Conservation (phyloP, 2,888 invertebrate species). For the Himalopsyche kuldschensis region DNA sequence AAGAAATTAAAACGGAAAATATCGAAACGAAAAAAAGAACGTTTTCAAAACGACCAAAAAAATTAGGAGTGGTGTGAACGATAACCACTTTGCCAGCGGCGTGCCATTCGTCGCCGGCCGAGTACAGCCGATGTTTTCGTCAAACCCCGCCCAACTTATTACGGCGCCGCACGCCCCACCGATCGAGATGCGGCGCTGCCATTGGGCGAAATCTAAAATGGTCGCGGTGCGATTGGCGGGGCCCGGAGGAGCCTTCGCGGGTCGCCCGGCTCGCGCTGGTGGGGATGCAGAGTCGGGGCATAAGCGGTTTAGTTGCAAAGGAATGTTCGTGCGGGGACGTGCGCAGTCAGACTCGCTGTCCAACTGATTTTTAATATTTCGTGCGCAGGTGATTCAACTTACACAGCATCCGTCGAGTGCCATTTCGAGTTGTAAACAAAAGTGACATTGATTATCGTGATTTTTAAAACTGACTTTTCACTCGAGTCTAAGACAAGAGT, state of each 20-base stretch:
- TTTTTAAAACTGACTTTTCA: not conserved
- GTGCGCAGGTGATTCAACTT: not conserved
- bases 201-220: not conserved
- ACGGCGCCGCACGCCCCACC: not conserved
- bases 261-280: not conserved
- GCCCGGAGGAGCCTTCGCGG: not conserved
- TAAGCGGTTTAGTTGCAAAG: not conserved
- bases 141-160: not conserved
- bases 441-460: not conserved
- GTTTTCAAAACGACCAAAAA: not conserved
- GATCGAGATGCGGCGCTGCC: not conserved
- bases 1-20: not conserved
- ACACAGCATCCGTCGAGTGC: not conserved
- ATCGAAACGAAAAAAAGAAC: not conserved
- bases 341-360: not conserved
- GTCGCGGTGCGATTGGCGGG: not conserved
- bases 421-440: not conserved
- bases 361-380: not conserved
- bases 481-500: not conserved
- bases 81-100: not conserved
- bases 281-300: not conserved
- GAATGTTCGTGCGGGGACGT: not conserved
- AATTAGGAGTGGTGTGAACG: not conserved
- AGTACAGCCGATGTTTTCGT: not conserved
- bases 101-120: not conserved